Conservation (phyloP, 2,888 invertebrate species). For the Chloroclystis v-ata region DNA sequence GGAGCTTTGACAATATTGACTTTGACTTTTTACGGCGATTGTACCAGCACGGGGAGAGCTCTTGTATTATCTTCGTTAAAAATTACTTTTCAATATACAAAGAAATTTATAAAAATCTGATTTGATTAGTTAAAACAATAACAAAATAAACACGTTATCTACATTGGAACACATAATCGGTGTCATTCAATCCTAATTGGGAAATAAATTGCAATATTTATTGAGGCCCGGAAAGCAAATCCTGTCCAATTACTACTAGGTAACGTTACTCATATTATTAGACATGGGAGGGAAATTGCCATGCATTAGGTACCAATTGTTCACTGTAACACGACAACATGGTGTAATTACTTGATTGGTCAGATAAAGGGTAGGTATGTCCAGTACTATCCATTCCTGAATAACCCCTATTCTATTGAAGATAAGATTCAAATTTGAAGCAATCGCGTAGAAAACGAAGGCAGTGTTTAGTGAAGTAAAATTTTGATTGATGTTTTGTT, state of each 20-base stretch:
- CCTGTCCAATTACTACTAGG: not conserved
- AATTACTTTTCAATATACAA: too few species aligned
- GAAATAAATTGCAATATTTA: not conserved
- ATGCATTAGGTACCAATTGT: slow-evolving; percentile 4
- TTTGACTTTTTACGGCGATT: slow-evolving; percentile 14
- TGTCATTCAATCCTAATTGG: too few species aligned
- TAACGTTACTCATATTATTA: slow-evolving; percentile 2
- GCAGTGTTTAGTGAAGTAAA: not conserved
- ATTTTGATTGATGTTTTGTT: not conserved
- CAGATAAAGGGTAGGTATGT: not conserved
- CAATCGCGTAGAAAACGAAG: not conserved
- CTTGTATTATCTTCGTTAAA: not conserved
- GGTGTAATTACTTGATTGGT: slow-evolving; percentile 1
- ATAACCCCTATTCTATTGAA: not conserved
- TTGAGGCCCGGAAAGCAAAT: not conserved
- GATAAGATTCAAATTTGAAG: not conserved
- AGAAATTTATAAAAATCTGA: too few species aligned
- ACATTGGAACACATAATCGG: too few species aligned
- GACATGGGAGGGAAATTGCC: not conserved
- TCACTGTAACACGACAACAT: slow-evolving; percentile 4
- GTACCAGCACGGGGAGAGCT: not conserved
- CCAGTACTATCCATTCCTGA: not conserved
- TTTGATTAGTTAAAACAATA: too few species aligned
- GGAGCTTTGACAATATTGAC: slow-evolving; percentile 16
- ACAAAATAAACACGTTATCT: too few species aligned